Evolutionary conservation across 2,888 invertebrate species (phyloP), one percentile per base, ranked within the genome.

Genomic region (Erebia palarica): DNA sequence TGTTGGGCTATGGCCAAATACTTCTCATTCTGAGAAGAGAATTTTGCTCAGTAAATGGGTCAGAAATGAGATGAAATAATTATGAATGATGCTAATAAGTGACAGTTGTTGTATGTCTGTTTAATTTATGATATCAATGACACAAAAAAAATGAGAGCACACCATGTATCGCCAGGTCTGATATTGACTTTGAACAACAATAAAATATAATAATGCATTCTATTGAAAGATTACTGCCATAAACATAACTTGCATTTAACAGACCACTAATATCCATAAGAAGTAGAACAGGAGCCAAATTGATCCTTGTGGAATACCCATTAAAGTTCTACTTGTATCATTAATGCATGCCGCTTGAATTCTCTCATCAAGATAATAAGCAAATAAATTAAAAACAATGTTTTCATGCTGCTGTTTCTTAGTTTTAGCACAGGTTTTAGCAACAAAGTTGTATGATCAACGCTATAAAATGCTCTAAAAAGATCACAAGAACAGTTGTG

Each of bases 361-460:
- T 49, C 49, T 63, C 14, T 21, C 18, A 47, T 47, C 49, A 49
- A 47, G 63, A 63, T 63, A 63, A 49, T 63, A 63, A 49, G 21
- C 21, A 49, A 14, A 14, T 49, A 10, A 63, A 21, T 63, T 14
- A 21, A 14, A 8, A 14, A 49, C 21, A 49, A 63, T 21, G 47
- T 63, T 49, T 63, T 21, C 27, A 21, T 1, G 14, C 60, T 55
- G 11, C 8, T 18, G 8, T 14, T 21, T 11, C 55, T 69, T 16
- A 44, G 44, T 16, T 44, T 21, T 10, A 55, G 44, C 47, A 47
- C 58, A 16, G n/a, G 44, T 13, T 44, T 21, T 3, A 55, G 44
- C 47, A 55, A 69, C 57, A 44, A 63, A 57, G 63, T 63, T 47
- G 49, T 49, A 63, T 49, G 47, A 18, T 63, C 49, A 21, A 63